These are phyloP conservation scores for Sisyra terminalis DNA, from an alignment of 2,888 invertebrate genomes.

Conservation along the genomic window DNA sequence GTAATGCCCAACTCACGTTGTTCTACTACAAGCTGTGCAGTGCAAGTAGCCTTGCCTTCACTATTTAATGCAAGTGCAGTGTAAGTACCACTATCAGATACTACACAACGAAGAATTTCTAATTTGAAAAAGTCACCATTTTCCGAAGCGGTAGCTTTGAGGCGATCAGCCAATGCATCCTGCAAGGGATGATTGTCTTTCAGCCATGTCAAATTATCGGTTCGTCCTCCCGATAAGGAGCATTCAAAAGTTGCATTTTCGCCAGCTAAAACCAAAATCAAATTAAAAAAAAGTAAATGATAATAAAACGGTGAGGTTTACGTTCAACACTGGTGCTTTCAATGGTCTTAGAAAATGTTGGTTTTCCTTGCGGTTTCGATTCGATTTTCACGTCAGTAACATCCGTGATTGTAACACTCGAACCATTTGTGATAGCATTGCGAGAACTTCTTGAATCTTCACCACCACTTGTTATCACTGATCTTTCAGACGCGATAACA, in stretches of 20 bases:
- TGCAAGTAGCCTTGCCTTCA: conserved; percentile 66
- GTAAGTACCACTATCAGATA: conserved; percentile 77
- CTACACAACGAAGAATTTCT: conserved; percentile 52
- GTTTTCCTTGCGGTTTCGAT: conserved; percentile 35
- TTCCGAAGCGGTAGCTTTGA: conserved; percentile 39
- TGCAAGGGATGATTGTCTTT: conserved; percentile 74
- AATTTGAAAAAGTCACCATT: conserved; percentile 50
- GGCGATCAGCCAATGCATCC: conserved; percentile 58
- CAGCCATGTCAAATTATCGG: conserved; percentile 59
- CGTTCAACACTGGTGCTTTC: conserved; percentile 65
- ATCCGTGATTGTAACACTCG: conserved; percentile 11
- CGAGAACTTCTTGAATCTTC: not conserved
- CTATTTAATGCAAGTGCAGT: conserved; percentile 73
- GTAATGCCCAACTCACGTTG: conserved; percentile 51
- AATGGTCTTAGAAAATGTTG: conserved; percentile 55
- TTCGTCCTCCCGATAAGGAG: conserved; percentile 44
- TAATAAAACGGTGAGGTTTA: conserved; percentile 33
- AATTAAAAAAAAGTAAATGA: not conserved
- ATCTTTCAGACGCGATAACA: conserved; percentile 5
- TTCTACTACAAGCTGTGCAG: conserved; percentile 74
- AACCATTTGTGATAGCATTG: not conserved
- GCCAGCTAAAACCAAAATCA: conserved; percentile 43
- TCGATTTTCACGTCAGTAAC: conserved; percentile 7
- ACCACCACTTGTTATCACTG: conserved; percentile 5
- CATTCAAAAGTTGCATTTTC: conserved; percentile 62